A percentile compares a stretch with the other conserved stretches of the same genome.
phyloP scores from a whole-genome alignment of 2,888 invertebrate species.

The Nineta flava region DNA sequence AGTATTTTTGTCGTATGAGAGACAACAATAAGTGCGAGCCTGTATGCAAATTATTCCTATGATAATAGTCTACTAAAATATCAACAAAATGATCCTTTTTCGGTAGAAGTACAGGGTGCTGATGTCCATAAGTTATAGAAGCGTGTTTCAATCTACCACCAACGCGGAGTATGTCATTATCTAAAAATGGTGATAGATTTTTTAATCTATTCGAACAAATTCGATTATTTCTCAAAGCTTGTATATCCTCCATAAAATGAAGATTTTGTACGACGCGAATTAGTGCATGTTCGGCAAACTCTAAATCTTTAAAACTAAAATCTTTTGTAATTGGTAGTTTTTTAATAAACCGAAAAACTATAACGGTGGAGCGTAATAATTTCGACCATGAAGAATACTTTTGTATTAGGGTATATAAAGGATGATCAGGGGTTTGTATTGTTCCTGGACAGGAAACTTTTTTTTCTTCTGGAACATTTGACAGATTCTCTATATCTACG shows the following conservation, averaged over 20 bases:
- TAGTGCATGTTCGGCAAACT: conserved; percentile 1
- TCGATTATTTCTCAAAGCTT: neutral
- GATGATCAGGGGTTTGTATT: neutral
- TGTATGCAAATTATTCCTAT: conserved; percentile 11
- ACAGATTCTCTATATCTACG: neutral
- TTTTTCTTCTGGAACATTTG: neutral
- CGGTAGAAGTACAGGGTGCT: conserved; percentile 9
- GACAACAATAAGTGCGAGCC: conserved; percentile 11
- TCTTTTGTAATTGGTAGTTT: neutral
- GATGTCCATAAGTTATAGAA: conserved; percentile 4
- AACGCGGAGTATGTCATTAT: conserved; percentile 8
- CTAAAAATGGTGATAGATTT: conserved; percentile 9
- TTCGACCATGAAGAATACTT: neutral
- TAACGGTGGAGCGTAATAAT: neutral
- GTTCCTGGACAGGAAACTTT: neutral
- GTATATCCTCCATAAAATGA: conserved; percentile 6
- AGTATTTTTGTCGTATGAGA: conserved; percentile 12
- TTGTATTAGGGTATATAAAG: too few relatives aligned
- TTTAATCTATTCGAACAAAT: conserved; percentile 7
- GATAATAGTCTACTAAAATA: conserved; percentile 12
- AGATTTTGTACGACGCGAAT: conserved; percentile 5
- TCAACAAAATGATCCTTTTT: conserved; percentile 5
- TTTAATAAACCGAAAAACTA: neutral
- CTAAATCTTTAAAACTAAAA: conserved; percentile 3
- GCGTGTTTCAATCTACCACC: conserved; percentile 9